Evolutionary conservation across 2,888 invertebrate genomes (phyloP).

Genomic region (Tanaodytes sp.): DNA sequence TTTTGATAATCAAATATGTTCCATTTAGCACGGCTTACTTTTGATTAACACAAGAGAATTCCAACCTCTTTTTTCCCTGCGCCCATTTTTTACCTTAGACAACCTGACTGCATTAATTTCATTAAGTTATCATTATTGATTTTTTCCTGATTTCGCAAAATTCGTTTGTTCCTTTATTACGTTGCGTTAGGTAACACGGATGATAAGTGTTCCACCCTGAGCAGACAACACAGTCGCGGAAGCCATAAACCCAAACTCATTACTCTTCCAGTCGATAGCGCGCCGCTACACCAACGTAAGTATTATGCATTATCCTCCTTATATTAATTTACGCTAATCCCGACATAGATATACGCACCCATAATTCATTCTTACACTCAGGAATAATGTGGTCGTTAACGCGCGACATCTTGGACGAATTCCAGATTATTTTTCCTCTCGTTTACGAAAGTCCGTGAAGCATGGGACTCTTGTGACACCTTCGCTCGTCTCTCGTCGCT

Average conservation of each 20-base stretch:
- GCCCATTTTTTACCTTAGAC: no score
- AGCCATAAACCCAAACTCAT: constrained; percentile 79
- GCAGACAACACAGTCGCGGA: constrained; percentile 72
- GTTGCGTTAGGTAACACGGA: constrained; percentile 69
- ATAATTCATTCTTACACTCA: constrained; percentile 43
- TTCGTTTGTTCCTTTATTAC: constrained; percentile 50
- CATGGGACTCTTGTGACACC: no score
- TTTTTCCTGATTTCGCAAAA: constrained; percentile 56
- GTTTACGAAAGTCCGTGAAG: constrained; percentile 5
- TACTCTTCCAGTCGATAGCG: constrained; percentile 79
- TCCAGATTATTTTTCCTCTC: constrained; percentile 9
- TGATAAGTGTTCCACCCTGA: constrained; percentile 74
- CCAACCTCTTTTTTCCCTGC: no score
- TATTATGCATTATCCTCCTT: constrained; percentile 62
- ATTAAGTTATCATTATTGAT: constrained; percentile 41
- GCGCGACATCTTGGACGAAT: constrained; percentile 22
- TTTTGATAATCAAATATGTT: no score
- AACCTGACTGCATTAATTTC: no score
- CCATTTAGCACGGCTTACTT: no score
- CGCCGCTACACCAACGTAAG: constrained; percentile 79
- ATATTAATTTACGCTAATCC: constrained; percentile 45
- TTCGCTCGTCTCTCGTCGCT: no score
- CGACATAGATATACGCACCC: constrained; percentile 29
- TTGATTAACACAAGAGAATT: no score
- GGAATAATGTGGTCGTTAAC: constrained; percentile 41